These are phyloP conservation scores for Arizona elegans DNA, from an alignment of 2,113 vertebrate species.

Conservation along the genomic window DNA sequence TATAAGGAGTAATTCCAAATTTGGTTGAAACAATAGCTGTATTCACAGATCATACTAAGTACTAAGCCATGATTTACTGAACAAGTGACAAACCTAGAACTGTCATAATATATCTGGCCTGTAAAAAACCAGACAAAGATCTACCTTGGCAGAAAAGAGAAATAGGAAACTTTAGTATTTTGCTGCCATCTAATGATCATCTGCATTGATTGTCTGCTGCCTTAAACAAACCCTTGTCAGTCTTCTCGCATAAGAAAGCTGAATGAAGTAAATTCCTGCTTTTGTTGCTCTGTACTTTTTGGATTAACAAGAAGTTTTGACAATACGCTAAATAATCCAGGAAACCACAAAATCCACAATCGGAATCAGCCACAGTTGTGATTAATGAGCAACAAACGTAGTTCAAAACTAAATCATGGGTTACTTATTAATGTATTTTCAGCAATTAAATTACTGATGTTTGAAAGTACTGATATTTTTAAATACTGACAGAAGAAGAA, in stretches of 20 bases:
- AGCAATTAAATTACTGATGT: not conserved
- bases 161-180: not conserved
- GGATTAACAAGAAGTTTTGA: not conserved
- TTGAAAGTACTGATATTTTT: not conserved
- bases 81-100: not conserved
- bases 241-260: not conserved
- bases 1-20: not conserved
- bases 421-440: not conserved
- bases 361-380: not conserved
- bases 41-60: not conserved
- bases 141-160: not conserved
- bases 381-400: not conserved
- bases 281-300: not conserved
- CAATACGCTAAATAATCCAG: not conserved
- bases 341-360: not conserved
- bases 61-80: not conserved
- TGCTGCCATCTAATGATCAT: not conserved
- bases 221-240: not conserved
- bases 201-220: not conserved
- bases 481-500: not conserved
- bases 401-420: not conserved
- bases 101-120: not conserved
- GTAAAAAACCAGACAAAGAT: not conserved
- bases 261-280: not conserved
- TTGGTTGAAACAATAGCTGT: not conserved